These are phyloP conservation scores for Vulpes ferrilata DNA, from an alignment of 2,113 vertebrate genomes.

Conservation along the genomic window DNA sequence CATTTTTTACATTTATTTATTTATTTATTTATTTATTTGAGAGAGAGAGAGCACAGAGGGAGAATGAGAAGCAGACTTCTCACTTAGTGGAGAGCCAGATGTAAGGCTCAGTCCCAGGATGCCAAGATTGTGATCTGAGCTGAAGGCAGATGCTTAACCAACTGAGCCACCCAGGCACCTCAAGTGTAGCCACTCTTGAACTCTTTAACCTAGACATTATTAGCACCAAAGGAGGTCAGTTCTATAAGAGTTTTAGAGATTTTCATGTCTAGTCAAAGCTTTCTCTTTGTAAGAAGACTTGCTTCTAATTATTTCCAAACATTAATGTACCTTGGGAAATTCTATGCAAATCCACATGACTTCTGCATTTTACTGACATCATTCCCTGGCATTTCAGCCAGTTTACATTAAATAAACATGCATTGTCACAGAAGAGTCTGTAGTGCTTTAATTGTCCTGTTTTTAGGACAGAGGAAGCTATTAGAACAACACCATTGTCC, in stretches of 20 bases:
- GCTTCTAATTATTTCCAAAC: slow-evolving; percentile 40
- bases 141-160: no score
- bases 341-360: slow-evolving; percentile 8
- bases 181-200: not conserved
- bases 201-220: not conserved
- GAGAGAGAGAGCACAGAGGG: no score
- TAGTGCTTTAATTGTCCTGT: not conserved
- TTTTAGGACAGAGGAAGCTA: not conserved
- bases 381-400: not conserved
- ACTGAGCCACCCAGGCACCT: no score
- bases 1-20: no score
- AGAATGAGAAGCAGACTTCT: no score
- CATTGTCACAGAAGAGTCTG: not conserved
- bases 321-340: not conserved
- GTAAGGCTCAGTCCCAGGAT: no score
- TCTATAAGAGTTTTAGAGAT: not conserved
- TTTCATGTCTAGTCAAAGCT: not conserved
- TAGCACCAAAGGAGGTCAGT: not conserved
- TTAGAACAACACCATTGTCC: not conserved
- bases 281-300: not conserved
- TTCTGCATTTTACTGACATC: slow-evolving; percentile 16
- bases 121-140: no score
- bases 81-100: no score
- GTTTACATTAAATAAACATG: slow-evolving; percentile 49
- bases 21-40: no score